Evolutionary conservation across 1,140 invertebrate species (phyloP).

Genomic region (Campoletis sonorensis): DNA sequence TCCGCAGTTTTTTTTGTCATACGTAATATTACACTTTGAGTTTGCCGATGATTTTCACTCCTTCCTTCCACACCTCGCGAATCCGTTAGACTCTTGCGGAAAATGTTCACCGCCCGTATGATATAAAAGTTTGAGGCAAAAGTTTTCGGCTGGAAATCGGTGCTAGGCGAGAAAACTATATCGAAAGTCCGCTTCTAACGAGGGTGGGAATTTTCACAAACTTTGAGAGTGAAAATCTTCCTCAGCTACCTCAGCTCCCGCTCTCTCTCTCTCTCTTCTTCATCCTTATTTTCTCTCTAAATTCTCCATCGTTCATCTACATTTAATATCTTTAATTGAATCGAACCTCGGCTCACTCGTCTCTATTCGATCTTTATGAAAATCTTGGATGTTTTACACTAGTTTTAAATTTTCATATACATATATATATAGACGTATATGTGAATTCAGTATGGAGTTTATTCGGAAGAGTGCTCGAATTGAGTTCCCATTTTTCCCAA

Average conservation of each 20-base stretch:
- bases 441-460: neutral
- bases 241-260: too few relatives aligned
- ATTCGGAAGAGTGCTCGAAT: neutral
- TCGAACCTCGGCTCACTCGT: neutral
- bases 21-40: too few relatives aligned
- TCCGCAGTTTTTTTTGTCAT: too few relatives aligned
- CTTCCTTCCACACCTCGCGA: too few relatives aligned
- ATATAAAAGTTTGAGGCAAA: neutral
- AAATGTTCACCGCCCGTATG: neutral
- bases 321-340: constrained; percentile 18
- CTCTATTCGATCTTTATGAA: neutral
- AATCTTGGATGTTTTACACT: too few relatives aligned
- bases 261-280: neutral
- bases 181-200: neutral
- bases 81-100: neutral
- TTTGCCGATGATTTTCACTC: too few relatives aligned
- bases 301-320: neutral
- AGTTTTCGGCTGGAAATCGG: too few relatives aligned
- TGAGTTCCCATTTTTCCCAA: neutral
- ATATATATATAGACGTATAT: too few relatives aligned
- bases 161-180: neutral
- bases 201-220: neutral
- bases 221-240: neutral
- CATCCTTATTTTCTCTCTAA: neutral
- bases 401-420: neutral